phyloP scores from a whole-genome alignment of 2,113 vertebrate genomes.

The Dasyprocta punctata region DNA sequence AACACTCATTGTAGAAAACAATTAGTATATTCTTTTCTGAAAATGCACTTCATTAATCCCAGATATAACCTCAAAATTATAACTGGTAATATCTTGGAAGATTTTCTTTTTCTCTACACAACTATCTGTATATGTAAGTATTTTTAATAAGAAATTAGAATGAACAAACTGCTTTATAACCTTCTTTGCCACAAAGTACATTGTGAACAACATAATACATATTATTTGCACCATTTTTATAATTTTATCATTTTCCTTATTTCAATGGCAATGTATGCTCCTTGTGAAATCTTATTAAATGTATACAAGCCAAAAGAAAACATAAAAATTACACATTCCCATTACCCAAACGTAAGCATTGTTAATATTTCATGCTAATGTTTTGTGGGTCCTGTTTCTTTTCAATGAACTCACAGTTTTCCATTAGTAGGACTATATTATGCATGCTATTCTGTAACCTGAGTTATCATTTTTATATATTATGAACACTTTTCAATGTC shows the following conservation, averaged over 20 bases:
- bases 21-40: background rate
- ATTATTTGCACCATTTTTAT: conserved; percentile 42
- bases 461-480: background rate
- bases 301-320: conserved; percentile 45
- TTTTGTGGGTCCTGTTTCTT: conserved; percentile 19
- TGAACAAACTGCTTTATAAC: conserved; percentile 40
- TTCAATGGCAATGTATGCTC: conserved; percentile 27
- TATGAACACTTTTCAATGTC: background rate
- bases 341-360: conserved; percentile 7
- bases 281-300: conserved; percentile 60
- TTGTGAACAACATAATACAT: conserved; percentile 42
- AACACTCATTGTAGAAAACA: background rate
- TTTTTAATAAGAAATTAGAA: conserved; percentile 58
- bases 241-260: conserved; percentile 59
- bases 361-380: background rate
- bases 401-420: background rate
- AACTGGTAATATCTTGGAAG: conserved; percentile 30
- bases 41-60: background rate
- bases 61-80: background rate
- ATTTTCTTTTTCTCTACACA: background rate
- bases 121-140: background rate
- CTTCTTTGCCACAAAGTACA: conserved; percentile 45
- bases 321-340: conserved; percentile 54
- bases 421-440: background rate
- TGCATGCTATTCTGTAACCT: background rate